Evolutionary conservation across 2,113 vertebrate species (phyloP).

Genomic region (Hystrix cristata): DNA sequence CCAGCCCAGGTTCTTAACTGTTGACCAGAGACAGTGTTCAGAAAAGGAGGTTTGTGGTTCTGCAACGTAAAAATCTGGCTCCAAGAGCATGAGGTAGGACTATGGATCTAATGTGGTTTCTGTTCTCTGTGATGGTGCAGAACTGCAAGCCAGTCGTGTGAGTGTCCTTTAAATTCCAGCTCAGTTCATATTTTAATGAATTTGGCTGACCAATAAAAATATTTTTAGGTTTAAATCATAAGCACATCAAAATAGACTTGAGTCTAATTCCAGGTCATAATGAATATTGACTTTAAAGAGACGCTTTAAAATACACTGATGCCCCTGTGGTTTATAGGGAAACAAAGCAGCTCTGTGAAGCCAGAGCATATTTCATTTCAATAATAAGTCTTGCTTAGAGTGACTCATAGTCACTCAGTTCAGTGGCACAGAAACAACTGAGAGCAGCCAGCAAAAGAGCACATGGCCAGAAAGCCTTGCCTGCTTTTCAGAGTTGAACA

Average conservation of each 20-base stretch:
- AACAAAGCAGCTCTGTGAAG: slow-evolving; percentile 53
- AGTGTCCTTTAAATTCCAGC: slow-evolving; percentile 46
- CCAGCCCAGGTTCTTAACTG: background rate
- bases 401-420: slow-evolving; percentile 59
- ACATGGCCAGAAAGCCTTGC: background rate
- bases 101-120: background rate
- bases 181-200: slow-evolving; percentile 17
- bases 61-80: slow-evolving; percentile 16
- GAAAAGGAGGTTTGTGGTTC: slow-evolving; percentile 30
- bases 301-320: slow-evolving; percentile 20
- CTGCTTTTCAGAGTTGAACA: background rate
- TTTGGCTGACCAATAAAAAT: slow-evolving; percentile 49
- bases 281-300: slow-evolving; percentile 53
- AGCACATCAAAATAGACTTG: slow-evolving; percentile 44
- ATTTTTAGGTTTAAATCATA: slow-evolving; percentile 64
- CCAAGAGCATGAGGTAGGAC: background rate
- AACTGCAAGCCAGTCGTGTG: background rate
- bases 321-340: slow-evolving; percentile 23
- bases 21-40: background rate
- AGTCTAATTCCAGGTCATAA: slow-evolving; percentile 34
- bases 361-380: slow-evolving; percentile 16
- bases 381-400: slow-evolving; percentile 34
- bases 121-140: background rate
- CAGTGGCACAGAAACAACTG: background rate
- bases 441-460: slow-evolving; percentile 19